These are phyloP conservation scores for Heliconius nattereri DNA, from an alignment of 1,140 invertebrate species.

Conservation along the genomic window DNA sequence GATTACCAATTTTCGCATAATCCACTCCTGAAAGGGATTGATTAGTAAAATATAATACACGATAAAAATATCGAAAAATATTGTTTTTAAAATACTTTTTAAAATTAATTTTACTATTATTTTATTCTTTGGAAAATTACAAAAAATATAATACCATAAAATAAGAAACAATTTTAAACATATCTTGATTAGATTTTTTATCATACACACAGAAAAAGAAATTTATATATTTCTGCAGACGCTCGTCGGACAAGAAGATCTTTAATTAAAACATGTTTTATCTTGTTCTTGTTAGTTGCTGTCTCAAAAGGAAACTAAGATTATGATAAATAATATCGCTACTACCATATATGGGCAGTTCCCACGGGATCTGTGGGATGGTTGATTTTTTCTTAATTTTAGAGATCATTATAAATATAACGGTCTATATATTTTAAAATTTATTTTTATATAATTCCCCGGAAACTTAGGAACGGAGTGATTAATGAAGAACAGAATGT, in stretches of 20 bases:
- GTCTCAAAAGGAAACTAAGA: background rate
- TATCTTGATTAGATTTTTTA: conserved; percentile 2
- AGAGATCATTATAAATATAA: background rate
- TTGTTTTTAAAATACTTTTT: too few species aligned
- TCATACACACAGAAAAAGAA: background rate
- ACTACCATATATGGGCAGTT: background rate
- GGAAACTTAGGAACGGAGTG: too few species aligned
- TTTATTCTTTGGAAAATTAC: too few species aligned
- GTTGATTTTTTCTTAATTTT: background rate
- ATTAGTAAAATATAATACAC: too few species aligned
- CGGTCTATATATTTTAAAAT: too few species aligned
- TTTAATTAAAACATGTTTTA: conserved; percentile 4
- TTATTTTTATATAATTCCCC: background rate
- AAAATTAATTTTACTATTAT: too few species aligned
- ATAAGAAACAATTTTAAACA: background rate
- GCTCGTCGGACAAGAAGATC: background rate
- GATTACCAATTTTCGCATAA: too few species aligned
- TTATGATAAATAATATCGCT: background rate
- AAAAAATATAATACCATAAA: too few species aligned
- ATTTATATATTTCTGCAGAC: background rate
- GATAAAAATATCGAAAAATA: too few species aligned
- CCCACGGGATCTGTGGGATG: background rate
- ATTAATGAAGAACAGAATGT: too few species aligned
- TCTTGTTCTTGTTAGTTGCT: background rate
- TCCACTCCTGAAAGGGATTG: too few species aligned